phyloP scores from a whole-genome alignment of 2,113 vertebrate species.

The Sinocyclocheilus rhinocerous region DNA sequence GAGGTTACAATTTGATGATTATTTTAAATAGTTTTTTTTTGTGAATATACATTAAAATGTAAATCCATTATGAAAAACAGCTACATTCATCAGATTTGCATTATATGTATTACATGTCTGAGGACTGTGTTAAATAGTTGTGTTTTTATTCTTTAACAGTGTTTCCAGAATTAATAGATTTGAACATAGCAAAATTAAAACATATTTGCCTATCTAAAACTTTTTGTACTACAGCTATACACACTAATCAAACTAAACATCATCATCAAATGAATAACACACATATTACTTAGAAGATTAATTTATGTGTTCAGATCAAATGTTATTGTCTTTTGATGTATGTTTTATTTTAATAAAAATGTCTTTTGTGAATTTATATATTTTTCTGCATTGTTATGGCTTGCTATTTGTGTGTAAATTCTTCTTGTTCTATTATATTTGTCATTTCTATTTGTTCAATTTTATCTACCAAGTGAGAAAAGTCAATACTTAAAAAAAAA shows the following conservation, averaged over 20 bases:
- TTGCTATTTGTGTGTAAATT: neutral
- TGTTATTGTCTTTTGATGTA: neutral
- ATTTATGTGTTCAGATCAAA: neutral
- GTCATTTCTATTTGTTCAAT: no score
- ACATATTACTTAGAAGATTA: neutral
- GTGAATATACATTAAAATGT: no score
- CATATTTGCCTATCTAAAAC: neutral
- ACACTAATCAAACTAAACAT: neutral
- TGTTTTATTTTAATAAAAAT: neutral
- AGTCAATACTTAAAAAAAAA: neutral
- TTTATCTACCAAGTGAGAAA: neutral
- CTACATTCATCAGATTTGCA: neutral
- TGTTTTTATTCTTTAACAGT: no score
- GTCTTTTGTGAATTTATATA: neutral
- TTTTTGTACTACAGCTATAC: neutral
- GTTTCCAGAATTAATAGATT: neutral
- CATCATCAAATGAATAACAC: no score
- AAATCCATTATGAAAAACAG: neutral
- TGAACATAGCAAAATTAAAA: neutral
- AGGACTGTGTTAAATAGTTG: neutral
- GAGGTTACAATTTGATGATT: neutral
- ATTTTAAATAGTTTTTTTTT: neutral
- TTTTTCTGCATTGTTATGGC: neutral
- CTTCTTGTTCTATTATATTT: neutral
- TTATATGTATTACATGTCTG: neutral